phyloP scores from a whole-genome alignment of 2,113 vertebrate species.

The Chascanopsetta lugubris region DNA sequence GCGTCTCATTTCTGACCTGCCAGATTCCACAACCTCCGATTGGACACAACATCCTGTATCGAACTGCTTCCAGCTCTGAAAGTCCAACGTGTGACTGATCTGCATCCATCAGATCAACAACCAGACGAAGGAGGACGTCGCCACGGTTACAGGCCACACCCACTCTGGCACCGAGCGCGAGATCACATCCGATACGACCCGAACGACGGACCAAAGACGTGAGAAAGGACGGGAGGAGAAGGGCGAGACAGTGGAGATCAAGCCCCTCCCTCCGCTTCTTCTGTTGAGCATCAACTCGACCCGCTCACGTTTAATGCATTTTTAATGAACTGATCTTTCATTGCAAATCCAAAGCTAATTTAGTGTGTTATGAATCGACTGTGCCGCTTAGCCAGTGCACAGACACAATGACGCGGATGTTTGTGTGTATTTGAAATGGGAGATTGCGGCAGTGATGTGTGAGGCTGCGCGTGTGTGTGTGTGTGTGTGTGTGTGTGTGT shows the following conservation, averaged over 20 bases:
- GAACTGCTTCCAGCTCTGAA: slow-evolving; percentile 1
- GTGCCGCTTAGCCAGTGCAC: slow-evolving; percentile 46
- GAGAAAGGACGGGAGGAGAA: background rate
- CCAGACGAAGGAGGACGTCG: background rate
- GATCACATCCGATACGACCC: no score
- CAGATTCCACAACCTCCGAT: slow-evolving; percentile 8
- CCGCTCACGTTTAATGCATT: slow-evolving; percentile 73
- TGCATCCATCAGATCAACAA: slow-evolving; percentile 8
- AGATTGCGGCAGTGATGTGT: slow-evolving; percentile 11
- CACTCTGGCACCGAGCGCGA: slow-evolving; percentile 15
- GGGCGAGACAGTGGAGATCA: slow-evolving; percentile 37
- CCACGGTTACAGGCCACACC: slow-evolving; percentile 2
- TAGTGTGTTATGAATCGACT: slow-evolving; percentile 60
- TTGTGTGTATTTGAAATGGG: no score
- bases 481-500: slow-evolving; percentile 29
- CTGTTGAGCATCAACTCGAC: slow-evolving; percentile 74
- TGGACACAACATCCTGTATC: background rate
- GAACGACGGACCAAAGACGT: background rate
- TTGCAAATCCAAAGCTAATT: slow-evolving; percentile 71
- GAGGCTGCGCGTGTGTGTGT: slow-evolving; percentile 9
- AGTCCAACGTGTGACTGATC: background rate
- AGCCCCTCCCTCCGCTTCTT: slow-evolving; percentile 40
- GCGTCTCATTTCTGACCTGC: background rate
- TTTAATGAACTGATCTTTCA: slow-evolving; percentile 79
- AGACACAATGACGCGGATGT: slow-evolving; percentile 37